These are phyloP conservation scores for Conus ventricosus DNA, from an alignment of 1,140 invertebrate genomes.

Conservation along the genomic window DNA sequence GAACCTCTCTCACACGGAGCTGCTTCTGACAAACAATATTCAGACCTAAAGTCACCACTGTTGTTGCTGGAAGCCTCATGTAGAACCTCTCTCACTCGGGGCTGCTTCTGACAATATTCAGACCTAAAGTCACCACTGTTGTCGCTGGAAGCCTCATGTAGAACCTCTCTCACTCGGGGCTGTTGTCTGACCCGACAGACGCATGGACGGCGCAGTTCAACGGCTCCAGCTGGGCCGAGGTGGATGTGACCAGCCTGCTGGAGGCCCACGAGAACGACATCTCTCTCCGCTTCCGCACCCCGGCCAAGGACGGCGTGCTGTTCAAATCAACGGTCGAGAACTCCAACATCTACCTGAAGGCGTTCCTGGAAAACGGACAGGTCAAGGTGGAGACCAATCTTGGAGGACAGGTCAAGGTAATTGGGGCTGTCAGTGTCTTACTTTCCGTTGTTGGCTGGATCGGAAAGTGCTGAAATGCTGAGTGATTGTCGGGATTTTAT, in stretches of 20 bases:
- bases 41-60: too few relatives aligned
- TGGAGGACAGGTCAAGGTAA: conserved; percentile 59
- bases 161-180: too few relatives aligned
- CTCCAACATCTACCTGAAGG: conserved; percentile 51
- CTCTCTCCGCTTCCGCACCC: conserved; percentile 66
- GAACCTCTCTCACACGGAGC: too few relatives aligned
- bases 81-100: too few relatives aligned
- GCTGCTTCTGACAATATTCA: too few relatives aligned
- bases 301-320: conserved; percentile 56
- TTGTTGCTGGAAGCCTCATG: too few relatives aligned
- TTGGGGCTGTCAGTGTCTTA: neutral
- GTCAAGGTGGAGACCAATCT: conserved; percentile 62
- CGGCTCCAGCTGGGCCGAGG: conserved; percentile 43
- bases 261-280: conserved; percentile 65
- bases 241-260: conserved; percentile 41
- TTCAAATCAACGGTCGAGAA: conserved; percentile 58
- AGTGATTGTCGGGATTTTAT: neutral
- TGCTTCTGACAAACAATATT: too few relatives aligned
- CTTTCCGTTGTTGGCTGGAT: neutral
- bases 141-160: too few relatives aligned
- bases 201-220: conserved; percentile 62
- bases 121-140: too few relatives aligned
- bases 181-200: conserved; percentile 45
- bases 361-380: conserved; percentile 57
- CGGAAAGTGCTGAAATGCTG: neutral